A percentile compares a stretch with the other conserved stretches of the same genome.
phyloP scores from a whole-genome alignment of 2,888 invertebrate species.

The Isotomurus palustris region DNA sequence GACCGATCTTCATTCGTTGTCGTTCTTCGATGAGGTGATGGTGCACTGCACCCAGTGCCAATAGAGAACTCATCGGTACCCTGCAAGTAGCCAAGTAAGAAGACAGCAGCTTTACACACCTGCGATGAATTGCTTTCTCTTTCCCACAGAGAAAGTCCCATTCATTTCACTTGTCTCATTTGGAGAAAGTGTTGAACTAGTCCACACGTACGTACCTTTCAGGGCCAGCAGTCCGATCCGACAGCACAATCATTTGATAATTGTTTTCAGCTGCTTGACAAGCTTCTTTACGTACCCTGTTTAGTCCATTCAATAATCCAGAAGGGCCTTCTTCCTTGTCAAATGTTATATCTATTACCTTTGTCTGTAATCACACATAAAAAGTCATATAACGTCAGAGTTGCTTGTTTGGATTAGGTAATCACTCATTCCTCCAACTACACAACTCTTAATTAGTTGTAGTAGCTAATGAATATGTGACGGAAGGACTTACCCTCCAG shows the following conservation, averaged over 20 bases:
- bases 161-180: no score
- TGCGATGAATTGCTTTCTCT: no score
- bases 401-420: no score
- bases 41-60: conserved; percentile 89
- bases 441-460: not conserved
- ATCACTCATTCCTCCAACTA: no score
- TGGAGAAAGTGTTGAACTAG: no score
- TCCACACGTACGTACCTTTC: conserved; percentile 50
- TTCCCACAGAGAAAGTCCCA: no score
- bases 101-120: no score
- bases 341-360: conserved; percentile 85
- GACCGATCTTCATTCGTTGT: conserved; percentile 91
- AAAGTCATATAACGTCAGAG: conserved; percentile 7
- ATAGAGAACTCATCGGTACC: conserved; percentile 72
- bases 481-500: conserved; percentile 63
- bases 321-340: conserved; percentile 66
- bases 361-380: conserved; percentile 54
- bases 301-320: conserved; percentile 75
- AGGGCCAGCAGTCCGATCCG: conserved; percentile 63
- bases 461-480: not conserved
- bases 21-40: conserved; percentile 92
- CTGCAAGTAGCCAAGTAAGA: conserved; percentile 48
- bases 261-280: conserved; percentile 69
- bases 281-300: conserved; percentile 74
- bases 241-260: conserved; percentile 79